Evolutionary conservation across 2,888 invertebrate species (phyloP).

Genomic region (Adelognathus sp.): DNA sequence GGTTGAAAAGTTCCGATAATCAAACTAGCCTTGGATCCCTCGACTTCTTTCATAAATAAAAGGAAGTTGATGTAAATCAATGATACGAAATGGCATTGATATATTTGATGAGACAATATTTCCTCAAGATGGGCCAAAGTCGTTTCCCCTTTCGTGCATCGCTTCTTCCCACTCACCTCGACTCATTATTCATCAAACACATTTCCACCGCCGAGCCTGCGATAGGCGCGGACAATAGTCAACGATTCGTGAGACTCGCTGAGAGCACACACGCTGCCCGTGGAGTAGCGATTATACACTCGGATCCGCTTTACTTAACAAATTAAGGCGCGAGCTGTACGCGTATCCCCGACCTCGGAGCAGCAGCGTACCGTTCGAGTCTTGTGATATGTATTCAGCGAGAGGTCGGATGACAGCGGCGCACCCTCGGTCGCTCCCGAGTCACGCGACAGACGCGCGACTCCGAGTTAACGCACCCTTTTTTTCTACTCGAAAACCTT

Average conservation of each 20-base stretch:
- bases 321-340: slow-evolving; percentile 59
- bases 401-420: slow-evolving; percentile 65
- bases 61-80: neutral
- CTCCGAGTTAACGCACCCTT: slow-evolving; percentile 54
- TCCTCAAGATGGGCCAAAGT: neutral
- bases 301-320: slow-evolving; percentile 62
- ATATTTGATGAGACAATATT: neutral
- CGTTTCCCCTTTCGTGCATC: neutral
- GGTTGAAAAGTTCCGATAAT: too few species aligned
- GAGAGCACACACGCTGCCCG: slow-evolving; percentile 17
- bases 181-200: slow-evolving; percentile 15
- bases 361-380: slow-evolving; percentile 10
- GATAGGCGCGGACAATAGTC: slow-evolving; percentile 18
- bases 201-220: slow-evolving; percentile 3
- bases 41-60: too few species aligned
- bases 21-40: too few species aligned
- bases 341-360: slow-evolving; percentile 36
- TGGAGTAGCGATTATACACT: slow-evolving; percentile 35
- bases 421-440: slow-evolving; percentile 65
- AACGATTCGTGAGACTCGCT: slow-evolving; percentile 26
- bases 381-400: slow-evolving; percentile 51
- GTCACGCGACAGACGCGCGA: slow-evolving; percentile 70
- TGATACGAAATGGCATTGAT: neutral
- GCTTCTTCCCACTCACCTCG: neutral
- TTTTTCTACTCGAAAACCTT: slow-evolving; percentile 47